These are phyloP conservation scores for Smutsia gigantea DNA, from an alignment of 2,797 vertebrate genomes.

Conservation along the genomic window DNA sequence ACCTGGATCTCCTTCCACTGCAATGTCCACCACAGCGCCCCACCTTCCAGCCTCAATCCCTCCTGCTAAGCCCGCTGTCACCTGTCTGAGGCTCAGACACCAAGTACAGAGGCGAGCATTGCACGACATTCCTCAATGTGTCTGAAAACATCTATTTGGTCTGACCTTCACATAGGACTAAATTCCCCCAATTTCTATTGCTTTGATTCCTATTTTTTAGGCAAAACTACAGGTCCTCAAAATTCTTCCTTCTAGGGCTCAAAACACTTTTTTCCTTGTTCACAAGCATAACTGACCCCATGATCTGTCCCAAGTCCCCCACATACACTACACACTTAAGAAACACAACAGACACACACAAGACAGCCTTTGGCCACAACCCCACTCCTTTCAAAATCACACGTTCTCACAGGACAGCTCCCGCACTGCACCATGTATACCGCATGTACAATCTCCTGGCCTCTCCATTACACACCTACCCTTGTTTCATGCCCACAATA, in stretches of 20 bases:
- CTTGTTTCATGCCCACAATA: background rate
- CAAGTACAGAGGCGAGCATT: background rate
- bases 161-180: background rate
- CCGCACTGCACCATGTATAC: background rate
- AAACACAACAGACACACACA: constrained; percentile 7
- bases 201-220: constrained; percentile 44
- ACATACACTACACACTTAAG: background rate
- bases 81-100: background rate
- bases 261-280: constrained; percentile 28
- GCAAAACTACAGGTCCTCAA: constrained; percentile 18
- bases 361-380: background rate
- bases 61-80: background rate
- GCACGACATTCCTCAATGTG: background rate
- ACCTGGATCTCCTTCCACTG: background rate
- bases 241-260: background rate
- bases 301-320: background rate
- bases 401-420: background rate
- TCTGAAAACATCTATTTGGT: background rate
- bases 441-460: background rate
- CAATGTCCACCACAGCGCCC: background rate
- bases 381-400: constrained; percentile 43
- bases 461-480: background rate
- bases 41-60: background rate
- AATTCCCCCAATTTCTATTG: background rate
- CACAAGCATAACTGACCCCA: background rate